Conservation (phyloP, 2,888 invertebrate genomes). For the Ceramica pisi region DNA sequence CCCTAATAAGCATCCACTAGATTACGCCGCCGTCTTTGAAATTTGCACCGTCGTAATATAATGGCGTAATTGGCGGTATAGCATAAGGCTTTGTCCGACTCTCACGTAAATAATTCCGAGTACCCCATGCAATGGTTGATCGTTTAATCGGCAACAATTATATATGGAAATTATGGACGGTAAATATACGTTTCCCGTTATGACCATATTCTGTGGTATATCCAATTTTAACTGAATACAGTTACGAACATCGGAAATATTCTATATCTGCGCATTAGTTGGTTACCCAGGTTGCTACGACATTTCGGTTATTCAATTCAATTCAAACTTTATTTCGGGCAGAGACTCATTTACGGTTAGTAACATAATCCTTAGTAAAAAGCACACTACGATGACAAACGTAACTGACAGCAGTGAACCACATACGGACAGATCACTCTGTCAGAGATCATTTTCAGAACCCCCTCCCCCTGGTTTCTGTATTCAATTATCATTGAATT, state of each 20-base stretch:
- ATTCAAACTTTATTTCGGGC: no score
- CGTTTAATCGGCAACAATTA: slow-evolving; percentile 64
- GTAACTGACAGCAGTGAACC: no score
- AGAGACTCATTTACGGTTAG: no score
- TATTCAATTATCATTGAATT: no score
- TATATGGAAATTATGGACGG: slow-evolving; percentile 54
- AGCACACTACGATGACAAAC: no score
- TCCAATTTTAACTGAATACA: slow-evolving; percentile 14
- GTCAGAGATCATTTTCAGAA: no score
- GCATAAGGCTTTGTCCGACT: slow-evolving; percentile 62
- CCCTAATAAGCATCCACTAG: slow-evolving; percentile 61
- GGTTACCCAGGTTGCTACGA: background rate
- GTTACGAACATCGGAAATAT: slow-evolving; percentile 14
- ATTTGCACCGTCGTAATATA: slow-evolving; percentile 71
- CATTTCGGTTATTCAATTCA: background rate
- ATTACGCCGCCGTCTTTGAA: slow-evolving; percentile 60
- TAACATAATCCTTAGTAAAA: no score
- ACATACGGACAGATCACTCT: no score
- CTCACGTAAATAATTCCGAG: slow-evolving; percentile 57
- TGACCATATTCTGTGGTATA: slow-evolving; percentile 22
- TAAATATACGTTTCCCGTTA: slow-evolving; percentile 59
- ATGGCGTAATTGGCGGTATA: slow-evolving; percentile 72
- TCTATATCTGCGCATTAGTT: background rate
- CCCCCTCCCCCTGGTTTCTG: background rate
- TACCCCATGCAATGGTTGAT: slow-evolving; percentile 55